Evolutionary conservation across 2,797 vertebrate genomes (phyloP), one percentile per base, ranked within the genome.

Genomic region (Danionella dracula): DNA sequence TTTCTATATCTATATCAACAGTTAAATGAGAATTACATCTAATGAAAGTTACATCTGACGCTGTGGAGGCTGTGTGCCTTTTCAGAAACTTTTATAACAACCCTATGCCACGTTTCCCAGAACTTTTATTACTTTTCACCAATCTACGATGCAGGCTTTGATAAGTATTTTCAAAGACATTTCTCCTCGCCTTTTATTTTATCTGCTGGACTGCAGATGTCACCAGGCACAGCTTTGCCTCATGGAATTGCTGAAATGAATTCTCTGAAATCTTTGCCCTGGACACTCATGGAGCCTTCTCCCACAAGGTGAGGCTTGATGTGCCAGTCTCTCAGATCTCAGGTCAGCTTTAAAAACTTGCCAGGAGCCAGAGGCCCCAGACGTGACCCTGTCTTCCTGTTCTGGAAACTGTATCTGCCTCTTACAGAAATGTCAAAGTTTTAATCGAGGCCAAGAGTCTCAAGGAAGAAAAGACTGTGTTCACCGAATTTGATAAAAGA

Each of bases 351-450:
- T 38, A 27, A 55, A 57, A 56, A 56, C 64, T 38, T 48, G 42
- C 21, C 72, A 50, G 40, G 41, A 40, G 46, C 32, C 71, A 73
- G 63, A 58, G 58, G 73, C 59, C 35, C 38, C 12, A 40, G 64
- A 56, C 53, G 16, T 48, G 44, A 55, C 61, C 46, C 54, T 59
- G 11, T 13, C 31, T 76, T 86, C 79, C 80, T 78, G 73, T 50
- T 74, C 68, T 13, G 49, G 66, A 75, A 66, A 61, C 76, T 71
- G 75, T 61, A 66, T 75, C 75, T 79, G 68, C 72, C 72, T 77
- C 72, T 83, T 65, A 54, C 41, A 65, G 67, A 89, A 88, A 87
- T 87, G 85, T 86, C 85, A 87, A 34, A 51, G 75, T 82, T 85
- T 86, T 83, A 82, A 80, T 81, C 49, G 58, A 41, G 81, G 61